Evolutionary conservation across 92 coral and sea anemone species (phyloP).

Genomic region (Montipora capitata): DNA sequence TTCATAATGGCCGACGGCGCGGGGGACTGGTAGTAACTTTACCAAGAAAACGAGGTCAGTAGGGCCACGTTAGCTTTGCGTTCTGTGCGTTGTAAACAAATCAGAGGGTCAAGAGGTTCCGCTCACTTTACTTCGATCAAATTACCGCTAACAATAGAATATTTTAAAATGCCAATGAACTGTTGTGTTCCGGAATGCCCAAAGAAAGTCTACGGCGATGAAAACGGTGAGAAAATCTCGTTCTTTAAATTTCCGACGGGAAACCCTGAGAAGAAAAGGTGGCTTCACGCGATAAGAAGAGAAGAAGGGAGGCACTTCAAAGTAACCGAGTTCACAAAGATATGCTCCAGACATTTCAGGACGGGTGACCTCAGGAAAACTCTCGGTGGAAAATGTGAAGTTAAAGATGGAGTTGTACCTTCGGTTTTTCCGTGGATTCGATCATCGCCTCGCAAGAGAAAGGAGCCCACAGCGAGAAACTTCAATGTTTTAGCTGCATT

Average conservation of each 20-base stretch:
- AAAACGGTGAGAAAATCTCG: slow-evolving; percentile 42
- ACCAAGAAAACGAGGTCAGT: slow-evolving; percentile 12
- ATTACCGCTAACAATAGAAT: background rate
- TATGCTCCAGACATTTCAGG: slow-evolving; percentile 62
- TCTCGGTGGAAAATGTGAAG: slow-evolving; percentile 33
- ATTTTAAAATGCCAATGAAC: slow-evolving; percentile 29
- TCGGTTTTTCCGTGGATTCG: slow-evolving; percentile 58
- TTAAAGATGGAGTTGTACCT: slow-evolving; percentile 48
- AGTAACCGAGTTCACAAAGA: slow-evolving; percentile 13
- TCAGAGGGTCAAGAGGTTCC: background rate
- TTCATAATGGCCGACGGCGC: slow-evolving; percentile 30
- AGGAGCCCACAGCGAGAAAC: slow-evolving; percentile 31
- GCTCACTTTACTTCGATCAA: background rate
- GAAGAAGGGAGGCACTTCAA: slow-evolving; percentile 49
- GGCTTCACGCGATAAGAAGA: slow-evolving; percentile 62
- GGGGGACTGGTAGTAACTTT: slow-evolving; percentile 17
- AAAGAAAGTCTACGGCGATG: slow-evolving; percentile 42
- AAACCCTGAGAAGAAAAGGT: slow-evolving; percentile 13
- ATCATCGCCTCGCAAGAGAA: slow-evolving; percentile 50
- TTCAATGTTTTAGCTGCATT: background rate
- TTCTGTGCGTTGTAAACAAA: background rate
- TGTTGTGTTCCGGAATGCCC: slow-evolving; percentile 66
- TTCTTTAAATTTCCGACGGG: slow-evolving; percentile 34
- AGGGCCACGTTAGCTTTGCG: slow-evolving; percentile 5
- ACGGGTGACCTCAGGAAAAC: slow-evolving; percentile 48